Base-by-base conservation (phyloP, 2,113 vertebrate genomes). In the Sciurus niger region DNA sequence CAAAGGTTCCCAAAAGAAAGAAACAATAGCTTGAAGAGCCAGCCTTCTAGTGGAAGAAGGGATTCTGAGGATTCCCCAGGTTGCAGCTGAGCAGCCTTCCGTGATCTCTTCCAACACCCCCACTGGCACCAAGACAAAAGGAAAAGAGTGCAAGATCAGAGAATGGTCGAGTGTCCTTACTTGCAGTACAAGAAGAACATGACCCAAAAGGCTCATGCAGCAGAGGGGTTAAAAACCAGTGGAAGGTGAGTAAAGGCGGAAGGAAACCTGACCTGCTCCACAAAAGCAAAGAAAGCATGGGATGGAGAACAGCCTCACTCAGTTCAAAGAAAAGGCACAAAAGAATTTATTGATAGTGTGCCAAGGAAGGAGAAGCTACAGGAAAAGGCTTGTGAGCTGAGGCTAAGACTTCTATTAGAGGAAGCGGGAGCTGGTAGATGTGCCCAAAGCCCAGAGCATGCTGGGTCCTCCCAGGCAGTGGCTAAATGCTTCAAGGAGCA, bases 251-350 rank as follows among this genome's bases (percentile, higher is more conserved):
- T 8, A 80, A 90, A 48, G 34, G n/a, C 9, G 68, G 77, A 48
- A 90, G 58, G 95, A 97, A 90, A 46, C 2, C 55, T 7, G 40
- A 2, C 24, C 32, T 8, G 17, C 84, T 86, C 22, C 84, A 88
- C 53, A 92, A 77, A 74, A 97, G 51, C 65, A 95, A 68, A 96
- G 98, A 98, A 20, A 92, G 24, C 9, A 28, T 63, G 24, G 9
- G 60, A 63, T 98, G 95, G 98, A 98, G 96, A 98, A 97, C 58
- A 98, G 96, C 4, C 98, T 98, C 7, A 83, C 97, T 0, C 43
- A 96, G 22, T 96, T 99, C 10, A 98, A 99, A 92, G 77, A 98
- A 18, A 98, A 99, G 80, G 98, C 98, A 13, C 99, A 99, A 93
- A 40, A 96, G 20, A 98, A 97, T 76, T 96, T 99, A 53, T 17